Percentiles rank a stretch among this genome's conserved stretches.
Conservation (phyloP, 2,797 vertebrate species). For the Clarias pachynema region DNA sequence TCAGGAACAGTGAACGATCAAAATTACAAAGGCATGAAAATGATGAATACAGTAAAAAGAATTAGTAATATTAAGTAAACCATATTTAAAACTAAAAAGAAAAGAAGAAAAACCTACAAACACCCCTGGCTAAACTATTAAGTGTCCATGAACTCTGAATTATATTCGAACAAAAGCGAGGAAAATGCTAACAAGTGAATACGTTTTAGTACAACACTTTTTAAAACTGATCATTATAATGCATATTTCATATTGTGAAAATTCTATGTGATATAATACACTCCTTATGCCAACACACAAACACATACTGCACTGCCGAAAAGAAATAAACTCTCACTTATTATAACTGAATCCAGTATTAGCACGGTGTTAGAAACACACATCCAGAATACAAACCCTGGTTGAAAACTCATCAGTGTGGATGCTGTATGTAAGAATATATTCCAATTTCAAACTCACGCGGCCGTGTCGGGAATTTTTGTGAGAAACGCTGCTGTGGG, state of each 20-base stretch:
- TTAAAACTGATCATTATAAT: not conserved
- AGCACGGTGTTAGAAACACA: not conserved
- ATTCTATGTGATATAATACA: not conserved
- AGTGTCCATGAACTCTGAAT: not conserved
- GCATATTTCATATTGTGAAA: not conserved
- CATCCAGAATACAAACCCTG: slow-evolving; percentile 14
- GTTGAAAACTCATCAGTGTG: slow-evolving; percentile 17
- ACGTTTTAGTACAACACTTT: not conserved
- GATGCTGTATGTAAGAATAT: not conserved
- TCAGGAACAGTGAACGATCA: not conserved
- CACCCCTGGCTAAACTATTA: not conserved
- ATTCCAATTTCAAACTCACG: not conserved
- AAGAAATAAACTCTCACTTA: not conserved
- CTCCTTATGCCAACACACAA: not conserved
- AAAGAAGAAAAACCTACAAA: not conserved
- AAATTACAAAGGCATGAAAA: not conserved
- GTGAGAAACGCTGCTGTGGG: slow-evolving; percentile 17
- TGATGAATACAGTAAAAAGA: not conserved
- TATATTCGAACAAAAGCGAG: not conserved
- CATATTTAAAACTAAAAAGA: not conserved
- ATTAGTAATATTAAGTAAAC: not conserved
- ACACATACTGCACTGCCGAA: not conserved
- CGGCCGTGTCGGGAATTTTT: not conserved
- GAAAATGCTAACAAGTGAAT: not conserved
- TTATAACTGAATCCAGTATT: not conserved